A percentile compares a stretch with the other conserved stretches of the same genome.
Conservation (phyloP, 2,113 vertebrate species). For the Hyla sarda region DNA sequence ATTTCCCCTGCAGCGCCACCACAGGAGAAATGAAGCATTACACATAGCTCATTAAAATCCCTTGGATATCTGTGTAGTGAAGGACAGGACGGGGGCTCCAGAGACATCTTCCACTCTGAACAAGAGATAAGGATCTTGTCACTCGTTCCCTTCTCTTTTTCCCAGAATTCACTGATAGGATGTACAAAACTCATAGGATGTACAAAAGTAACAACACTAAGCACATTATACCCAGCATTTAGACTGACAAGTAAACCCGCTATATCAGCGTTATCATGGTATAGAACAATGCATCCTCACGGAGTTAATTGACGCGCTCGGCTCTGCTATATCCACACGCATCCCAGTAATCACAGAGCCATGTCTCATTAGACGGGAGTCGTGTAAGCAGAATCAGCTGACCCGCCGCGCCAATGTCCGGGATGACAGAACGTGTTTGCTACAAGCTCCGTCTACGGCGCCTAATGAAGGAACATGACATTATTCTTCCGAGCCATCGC, state of each 20-base stretch:
- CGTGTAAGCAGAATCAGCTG: not conserved
- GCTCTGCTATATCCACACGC: not conserved
- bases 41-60: too few relatives aligned
- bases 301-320: not conserved
- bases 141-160: too few relatives aligned
- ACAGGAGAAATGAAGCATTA: too few relatives aligned
- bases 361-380: not conserved
- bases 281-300: not conserved
- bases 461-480: conserved; percentile 20
- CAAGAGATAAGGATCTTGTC: too few relatives aligned
- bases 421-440: conserved; percentile 23
- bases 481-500: not conserved
- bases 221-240: not conserved
- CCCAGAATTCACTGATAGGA: too few relatives aligned
- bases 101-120: too few relatives aligned
- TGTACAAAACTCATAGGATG: too few relatives aligned
- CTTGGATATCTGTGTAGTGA: too few relatives aligned
- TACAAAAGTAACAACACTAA: not conserved
- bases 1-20: too few relatives aligned
- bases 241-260: not conserved
- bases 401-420: not conserved
- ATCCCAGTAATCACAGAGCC: not conserved
- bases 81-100: too few relatives aligned
- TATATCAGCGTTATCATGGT: not conserved
- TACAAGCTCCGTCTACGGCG: not conserved